A percentile compares a stretch with the other conserved stretches of the same genome.
Evolutionary conservation across 2,113 vertebrate species (phyloP).

Genomic region (Psittacula cyanocephala): DNA sequence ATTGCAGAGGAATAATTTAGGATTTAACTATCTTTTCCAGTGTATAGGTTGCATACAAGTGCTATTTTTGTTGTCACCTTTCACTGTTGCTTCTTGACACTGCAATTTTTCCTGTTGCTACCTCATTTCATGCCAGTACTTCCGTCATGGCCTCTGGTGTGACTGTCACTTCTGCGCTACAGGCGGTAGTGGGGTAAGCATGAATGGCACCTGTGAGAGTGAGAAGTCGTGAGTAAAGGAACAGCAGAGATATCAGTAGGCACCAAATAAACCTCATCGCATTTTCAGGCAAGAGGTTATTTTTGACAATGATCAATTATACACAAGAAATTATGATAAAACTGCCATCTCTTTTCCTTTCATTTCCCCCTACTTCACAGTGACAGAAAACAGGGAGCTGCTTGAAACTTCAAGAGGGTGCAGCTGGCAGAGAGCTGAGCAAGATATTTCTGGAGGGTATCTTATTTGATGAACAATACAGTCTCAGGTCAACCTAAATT

Average conservation of each 20-base stretch:
- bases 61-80: neutral
- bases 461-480: conserved; percentile 5
- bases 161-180: neutral
- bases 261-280: neutral
- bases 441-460: neutral
- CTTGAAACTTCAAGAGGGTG: conserved; percentile 11
- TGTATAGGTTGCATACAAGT: neutral
- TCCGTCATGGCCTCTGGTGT: neutral
- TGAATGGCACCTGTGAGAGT: neutral
- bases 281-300: neutral
- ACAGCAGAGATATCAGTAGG: neutral
- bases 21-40: neutral
- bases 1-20: neutral
- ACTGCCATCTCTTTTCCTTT: neutral
- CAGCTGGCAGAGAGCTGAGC: conserved; percentile 25
- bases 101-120: neutral
- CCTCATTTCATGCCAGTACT: neutral
- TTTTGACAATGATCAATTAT: neutral
- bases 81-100: neutral
- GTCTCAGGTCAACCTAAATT: conserved; percentile 7
- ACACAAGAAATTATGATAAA: neutral
- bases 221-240: neutral
- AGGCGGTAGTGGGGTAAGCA: neutral
- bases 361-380: neutral
- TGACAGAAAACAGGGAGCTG: neutral